Evolutionary conservation across 2,888 invertebrate genomes (phyloP), one percentile per base, ranked within the genome.

Genomic region (Branchellion lobata): DNA sequence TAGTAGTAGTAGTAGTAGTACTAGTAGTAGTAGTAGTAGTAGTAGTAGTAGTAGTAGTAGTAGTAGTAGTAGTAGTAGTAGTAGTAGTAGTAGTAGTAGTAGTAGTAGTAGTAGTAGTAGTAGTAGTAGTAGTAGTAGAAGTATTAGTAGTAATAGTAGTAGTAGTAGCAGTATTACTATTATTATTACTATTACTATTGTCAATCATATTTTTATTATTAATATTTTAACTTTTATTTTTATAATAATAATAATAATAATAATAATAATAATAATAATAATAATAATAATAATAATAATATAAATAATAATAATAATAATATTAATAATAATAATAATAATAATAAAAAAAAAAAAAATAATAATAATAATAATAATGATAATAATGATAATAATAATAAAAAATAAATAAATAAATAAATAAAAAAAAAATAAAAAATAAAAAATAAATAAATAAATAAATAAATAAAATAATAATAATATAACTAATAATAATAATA

Each of bases 291-390:
- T 72, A 72, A 8, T 72, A 72, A 8, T 33, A 72, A 8, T 33
- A 31, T 11, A 18, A 72, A 5, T 29, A 72, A 8, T 72, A 72
- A 8, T 72, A 72, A 8, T 72, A 72, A 8, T 29, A 72, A 8
- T 31, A 72, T 18, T 72, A 72, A 8, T 72, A 72, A 8, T 29
- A 72, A 8, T 72, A 72, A 14, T 72, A 72, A 8, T 72, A 72
- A 8, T 31, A 72, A 8, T 72, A 72, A 8, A 29, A 72, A 8
- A 29, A 31, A 8, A 29, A 72, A 8, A 29, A 72, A 8, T 72
- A 72, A 8, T 72, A 72, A 8, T 31, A 29, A 8, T 72, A 72
- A 8, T 72, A 72, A 8, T 72, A 72, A 8, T 27, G 31, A 8
- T 72, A 72, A 8, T 33, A 11, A 11, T 33, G 31, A 14, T 72